A percentile compares a stretch with the other conserved stretches of the same genome.
Evolutionary conservation across 2,888 invertebrate species (phyloP).

Genomic region (Leucophenga montana): DNA sequence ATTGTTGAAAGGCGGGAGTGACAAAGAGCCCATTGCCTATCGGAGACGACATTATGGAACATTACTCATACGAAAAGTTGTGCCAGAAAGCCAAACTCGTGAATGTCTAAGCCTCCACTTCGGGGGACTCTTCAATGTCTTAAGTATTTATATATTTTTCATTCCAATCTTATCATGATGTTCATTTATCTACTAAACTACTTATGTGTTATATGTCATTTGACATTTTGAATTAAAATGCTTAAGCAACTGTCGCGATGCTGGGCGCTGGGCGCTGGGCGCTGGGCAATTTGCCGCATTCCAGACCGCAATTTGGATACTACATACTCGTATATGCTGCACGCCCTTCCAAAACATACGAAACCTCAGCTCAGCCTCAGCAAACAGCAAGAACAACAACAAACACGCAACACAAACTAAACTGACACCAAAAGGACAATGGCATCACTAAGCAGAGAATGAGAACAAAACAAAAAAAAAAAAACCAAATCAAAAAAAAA

Average conservation of each 20-base stretch:
- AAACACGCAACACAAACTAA: conserved; percentile 21
- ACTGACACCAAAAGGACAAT: conserved; percentile 23
- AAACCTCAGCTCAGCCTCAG: conserved; percentile 20
- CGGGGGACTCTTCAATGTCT: neutral
- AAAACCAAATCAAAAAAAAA: neutral
- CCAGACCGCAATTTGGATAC: neutral
- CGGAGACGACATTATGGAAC: too few species aligned
- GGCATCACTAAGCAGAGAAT: neutral
- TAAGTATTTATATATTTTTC: neutral
- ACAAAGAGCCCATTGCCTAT: neutral
- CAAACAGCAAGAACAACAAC: neutral
- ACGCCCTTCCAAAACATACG: conserved; percentile 9
- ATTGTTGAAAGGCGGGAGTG: neutral
- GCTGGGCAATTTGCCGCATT: neutral
- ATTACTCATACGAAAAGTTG: neutral
- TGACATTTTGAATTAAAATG: too few species aligned
- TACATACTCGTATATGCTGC: neutral
- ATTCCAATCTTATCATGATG: too few species aligned
- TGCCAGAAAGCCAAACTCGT: neutral
- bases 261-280: too few species aligned
- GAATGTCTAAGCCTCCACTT: neutral
- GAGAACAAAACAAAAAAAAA: neutral
- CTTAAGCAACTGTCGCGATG: too few species aligned
- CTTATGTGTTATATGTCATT: too few species aligned
- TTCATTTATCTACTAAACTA: too few species aligned